Conservation (phyloP, 2,888 invertebrate species). For the Agriopis leucophaearia region DNA sequence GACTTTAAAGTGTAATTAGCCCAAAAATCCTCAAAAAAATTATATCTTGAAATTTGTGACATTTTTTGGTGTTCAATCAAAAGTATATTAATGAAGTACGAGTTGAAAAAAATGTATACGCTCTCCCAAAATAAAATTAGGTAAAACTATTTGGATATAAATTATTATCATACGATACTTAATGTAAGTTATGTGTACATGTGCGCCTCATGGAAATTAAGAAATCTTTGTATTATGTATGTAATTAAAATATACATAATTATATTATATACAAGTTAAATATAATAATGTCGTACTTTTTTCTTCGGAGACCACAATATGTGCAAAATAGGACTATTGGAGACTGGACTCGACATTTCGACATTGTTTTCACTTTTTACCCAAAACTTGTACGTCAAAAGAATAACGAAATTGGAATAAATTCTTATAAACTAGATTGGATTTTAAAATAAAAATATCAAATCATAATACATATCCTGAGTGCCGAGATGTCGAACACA, state of each 20-base stretch:
- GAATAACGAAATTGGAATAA: slow-evolving; percentile 32
- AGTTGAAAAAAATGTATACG: slow-evolving; percentile 83
- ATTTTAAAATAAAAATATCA: slow-evolving; percentile 55
- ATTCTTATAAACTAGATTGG: slow-evolving; percentile 41
- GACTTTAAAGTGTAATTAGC: slow-evolving; percentile 81
- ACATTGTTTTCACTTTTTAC: slow-evolving; percentile 59
- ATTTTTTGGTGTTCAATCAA: slow-evolving; percentile 85
- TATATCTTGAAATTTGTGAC: slow-evolving; percentile 84
- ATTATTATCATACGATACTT: slow-evolving; percentile 80
- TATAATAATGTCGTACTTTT: slow-evolving; percentile 78
- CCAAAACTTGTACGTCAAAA: slow-evolving; percentile 42
- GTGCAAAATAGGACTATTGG: slow-evolving; percentile 71
- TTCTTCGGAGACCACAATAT: slow-evolving; percentile 80
- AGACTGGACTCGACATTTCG: slow-evolving; percentile 75
- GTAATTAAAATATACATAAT: slow-evolving; percentile 84
- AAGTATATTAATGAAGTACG: slow-evolving; percentile 81
- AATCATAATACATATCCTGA: slow-evolving; percentile 80
- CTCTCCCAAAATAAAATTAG: slow-evolving; percentile 84
- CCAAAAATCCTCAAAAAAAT: slow-evolving; percentile 80
- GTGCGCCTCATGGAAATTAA: slow-evolving; percentile 84
- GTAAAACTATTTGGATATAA: slow-evolving; percentile 84
- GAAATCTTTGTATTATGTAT: slow-evolving; percentile 85
- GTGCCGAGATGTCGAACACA: slow-evolving; percentile 77
- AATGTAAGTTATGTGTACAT: slow-evolving; percentile 82
- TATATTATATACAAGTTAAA: slow-evolving; percentile 81